Evolutionary conservation across 2,113 vertebrate genomes (phyloP).

Genomic region (Tetraodon nigroviridis): DNA sequence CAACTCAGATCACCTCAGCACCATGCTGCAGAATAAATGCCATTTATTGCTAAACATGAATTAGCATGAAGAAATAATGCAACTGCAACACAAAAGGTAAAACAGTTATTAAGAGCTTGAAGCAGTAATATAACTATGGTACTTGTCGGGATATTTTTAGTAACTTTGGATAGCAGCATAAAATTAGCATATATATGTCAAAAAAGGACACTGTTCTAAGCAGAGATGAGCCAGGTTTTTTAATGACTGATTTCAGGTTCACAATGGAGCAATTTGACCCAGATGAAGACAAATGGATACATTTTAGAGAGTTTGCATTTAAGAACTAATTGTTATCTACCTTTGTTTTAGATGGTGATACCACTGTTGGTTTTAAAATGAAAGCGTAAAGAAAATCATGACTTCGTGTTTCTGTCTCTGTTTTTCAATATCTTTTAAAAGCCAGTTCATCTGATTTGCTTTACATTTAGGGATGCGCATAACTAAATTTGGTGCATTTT

Average conservation of each 20-base stretch:
- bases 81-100: conserved; percentile 11
- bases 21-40: background rate
- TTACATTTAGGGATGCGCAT: too few relatives aligned
- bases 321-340: background rate
- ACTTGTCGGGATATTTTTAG: conserved; percentile 41
- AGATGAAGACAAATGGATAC: conserved; percentile 22
- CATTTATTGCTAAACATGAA: background rate
- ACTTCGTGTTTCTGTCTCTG: background rate
- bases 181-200: conserved; percentile 42
- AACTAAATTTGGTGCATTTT: too few relatives aligned
- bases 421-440: background rate
- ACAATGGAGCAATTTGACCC: conserved; percentile 25
- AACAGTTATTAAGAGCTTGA: conserved; percentile 27
- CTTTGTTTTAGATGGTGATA: background rate
- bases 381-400: background rate
- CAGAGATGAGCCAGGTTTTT: conserved; percentile 28
- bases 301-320: conserved; percentile 8
- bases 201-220: conserved; percentile 15
- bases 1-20: background rate
- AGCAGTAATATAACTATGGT: conserved; percentile 19
- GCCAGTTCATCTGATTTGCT: too few relatives aligned
- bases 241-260: conserved; percentile 23
- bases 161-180: conserved; percentile 31
- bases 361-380: background rate
- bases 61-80: background rate